Evolutionary conservation across 2,797 vertebrate genomes (phyloP), one percentile per base, ranked within the genome.

Genomic region (Lutjanus campechanus): DNA sequence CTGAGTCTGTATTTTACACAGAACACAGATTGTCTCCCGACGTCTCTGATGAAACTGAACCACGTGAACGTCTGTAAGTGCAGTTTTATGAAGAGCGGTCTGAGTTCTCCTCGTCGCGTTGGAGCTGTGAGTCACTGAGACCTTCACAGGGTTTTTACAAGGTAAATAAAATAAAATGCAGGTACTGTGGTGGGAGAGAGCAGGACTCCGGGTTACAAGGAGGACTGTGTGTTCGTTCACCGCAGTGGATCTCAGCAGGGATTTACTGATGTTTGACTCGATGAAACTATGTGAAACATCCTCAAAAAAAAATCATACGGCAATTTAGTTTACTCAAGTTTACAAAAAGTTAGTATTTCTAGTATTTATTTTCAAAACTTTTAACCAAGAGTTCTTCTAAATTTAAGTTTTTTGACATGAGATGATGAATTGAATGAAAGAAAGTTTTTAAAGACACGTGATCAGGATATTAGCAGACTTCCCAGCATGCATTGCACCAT

Each of bases 91-190:
- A n/a, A 53, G 20, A 50, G 40, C 17, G 25, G 25, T 53, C 5
- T 19, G 15, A 29, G 13, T 73, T n/a, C n/a, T n/a, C 36, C 19
- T 64, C 9, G 49, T 29, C 29, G 29, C 5, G 29, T 61, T 46
- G 0, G 29, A 70, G 73, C 8, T 59, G 3, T 36, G 25, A 49
- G 68, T 73, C 50, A 50, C 22, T 22, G 59, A 66, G 68, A 66
- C 65, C 47, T 73, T 72, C 67, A 79, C 76, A 13, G 22, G 66
- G 61, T 49, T 78, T 82, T 76, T 66, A 81, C 69, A 77, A 85
- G 79, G 68, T 78, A 80, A 90, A 91, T 80, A 85, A 80, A 90
- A 91, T 80, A 85, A 88, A 90, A 75, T 50, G 67, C 74, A 72
- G 61, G 17, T 44, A 36, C 67, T 85, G 82, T 74, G 76, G 69